Conservation (phyloP, 1,140 invertebrate genomes). For the Drosophila ogumai region DNA sequence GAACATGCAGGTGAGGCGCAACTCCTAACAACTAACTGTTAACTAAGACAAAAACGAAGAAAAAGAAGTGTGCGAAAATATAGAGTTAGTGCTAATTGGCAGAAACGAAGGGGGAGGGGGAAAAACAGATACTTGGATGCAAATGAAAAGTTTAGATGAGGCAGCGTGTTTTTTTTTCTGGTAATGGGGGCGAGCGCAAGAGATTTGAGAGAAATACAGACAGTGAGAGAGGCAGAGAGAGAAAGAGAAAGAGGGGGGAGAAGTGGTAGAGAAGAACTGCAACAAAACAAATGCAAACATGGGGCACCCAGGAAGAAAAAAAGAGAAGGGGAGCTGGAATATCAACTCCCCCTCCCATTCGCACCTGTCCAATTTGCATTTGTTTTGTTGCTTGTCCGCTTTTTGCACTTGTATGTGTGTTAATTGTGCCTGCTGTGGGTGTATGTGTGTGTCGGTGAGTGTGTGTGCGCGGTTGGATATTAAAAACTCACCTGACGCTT, state of each 20-base stretch:
- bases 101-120: not conserved
- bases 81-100: constrained; percentile 65
- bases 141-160: constrained; percentile 75
- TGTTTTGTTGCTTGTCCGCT: constrained; percentile 45
- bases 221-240: constrained; percentile 39
- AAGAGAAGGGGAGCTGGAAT: constrained; percentile 10
- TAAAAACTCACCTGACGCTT: constrained; percentile 76
- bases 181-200: constrained; percentile 58
- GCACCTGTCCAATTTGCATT: constrained; percentile 24
- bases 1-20: constrained; percentile 55
- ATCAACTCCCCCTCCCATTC: constrained; percentile 11
- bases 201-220: constrained; percentile 23
- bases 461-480: constrained; percentile 44
- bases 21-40: constrained; percentile 67
- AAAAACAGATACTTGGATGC: constrained; percentile 61
- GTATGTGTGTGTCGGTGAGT: constrained; percentile 15
- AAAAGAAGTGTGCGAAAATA: constrained; percentile 49
- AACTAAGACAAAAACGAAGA: constrained; percentile 52
- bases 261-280: constrained; percentile 27
- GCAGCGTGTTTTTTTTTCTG: constrained; percentile 44
- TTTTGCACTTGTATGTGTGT: constrained; percentile 39
- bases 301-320: not conserved
- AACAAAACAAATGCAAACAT: constrained; percentile 48
- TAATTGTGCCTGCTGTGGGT: constrained; percentile 41
- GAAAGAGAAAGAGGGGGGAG: constrained; percentile 21